Evolutionary conservation across 92 coral and sea anemone species (phyloP).

Genomic region (Heliopora coerulea): DNA sequence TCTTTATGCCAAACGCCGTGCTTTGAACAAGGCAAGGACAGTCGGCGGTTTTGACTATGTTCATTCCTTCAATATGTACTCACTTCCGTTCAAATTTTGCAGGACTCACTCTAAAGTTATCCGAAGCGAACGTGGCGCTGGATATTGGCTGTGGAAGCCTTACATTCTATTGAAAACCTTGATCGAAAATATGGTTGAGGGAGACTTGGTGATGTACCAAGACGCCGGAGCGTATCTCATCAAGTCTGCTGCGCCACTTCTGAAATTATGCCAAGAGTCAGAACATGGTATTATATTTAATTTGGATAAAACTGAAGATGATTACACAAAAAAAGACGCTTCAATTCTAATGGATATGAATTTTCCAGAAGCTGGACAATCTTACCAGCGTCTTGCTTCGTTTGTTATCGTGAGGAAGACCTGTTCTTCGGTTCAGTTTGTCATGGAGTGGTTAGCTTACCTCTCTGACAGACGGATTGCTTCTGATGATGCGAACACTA

Average conservation of each 20-base stretch:
- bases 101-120: neutral
- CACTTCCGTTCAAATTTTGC: neutral
- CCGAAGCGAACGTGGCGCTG: slow-evolving; percentile 16
- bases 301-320: neutral
- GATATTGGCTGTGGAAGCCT: slow-evolving; percentile 30
- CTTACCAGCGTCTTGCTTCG: neutral
- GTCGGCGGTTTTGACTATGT: slow-evolving; percentile 25
- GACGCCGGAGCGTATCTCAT: slow-evolving; percentile 13
- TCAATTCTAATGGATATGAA: slow-evolving; percentile 15
- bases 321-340: slow-evolving; percentile 9
- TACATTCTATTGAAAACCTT: slow-evolving; percentile 9
- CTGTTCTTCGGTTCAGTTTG: slow-evolving; percentile 9
- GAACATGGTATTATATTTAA: slow-evolving; percentile 1
- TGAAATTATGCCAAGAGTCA: neutral
- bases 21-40: neutral
- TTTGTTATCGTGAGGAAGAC: slow-evolving; percentile 15
- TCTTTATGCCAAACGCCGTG: slow-evolving; percentile 11
- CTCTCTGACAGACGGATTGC: neutral
- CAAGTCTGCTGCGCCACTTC: neutral
- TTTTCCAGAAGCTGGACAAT: neutral
- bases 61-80: slow-evolving; percentile 1
- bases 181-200: slow-evolving; percentile 2
- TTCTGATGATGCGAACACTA: neutral
- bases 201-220: slow-evolving; percentile 19
- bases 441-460: slow-evolving; percentile 27